Evolutionary conservation across 1,140 invertebrate species (phyloP), one percentile per base, ranked within the genome.

Genomic region (Hermatobates lingyangjiaoensis): DNA sequence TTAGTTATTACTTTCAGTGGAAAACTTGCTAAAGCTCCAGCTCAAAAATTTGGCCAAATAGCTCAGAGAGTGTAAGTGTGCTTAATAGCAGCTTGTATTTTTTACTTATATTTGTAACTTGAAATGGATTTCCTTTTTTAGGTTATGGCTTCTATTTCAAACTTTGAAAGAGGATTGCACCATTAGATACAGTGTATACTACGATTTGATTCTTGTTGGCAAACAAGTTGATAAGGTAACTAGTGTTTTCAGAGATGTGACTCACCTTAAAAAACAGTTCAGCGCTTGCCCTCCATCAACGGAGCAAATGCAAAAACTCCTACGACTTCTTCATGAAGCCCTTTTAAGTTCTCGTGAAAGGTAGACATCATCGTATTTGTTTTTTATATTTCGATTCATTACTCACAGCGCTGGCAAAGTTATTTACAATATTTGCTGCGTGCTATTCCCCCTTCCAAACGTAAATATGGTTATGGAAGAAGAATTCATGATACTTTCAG

Each of bases 271-370:
- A 62, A 76, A 79, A 57, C 88, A 89, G 68, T 87, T 92, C 62
- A 71, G 74, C 1, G 74, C 74, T 54, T 88, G 84, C 66, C 83
- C 83, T 34, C 81, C 90, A 18, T 83, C 84, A 1, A 83, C 81
- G 61, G 87, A 91, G 64, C 90, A 95, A 67, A 81, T 90, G 74
- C 91, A 95, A 64, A 91, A 91, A 61, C 66, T 96, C 1, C 80
- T 93, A 53, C 76, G 92, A 58, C 69, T 89, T 25, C 66, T 96
- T 27, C 90, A 96, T 65, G 83, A 90, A 70, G 87, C 88, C 45
- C 69, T 94, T 10, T 60, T 80, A n/a, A 74, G 72, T 52, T 74
- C 72, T 53, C 80, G 80, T 64, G 75, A 81, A 61, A 77, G 78
- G 73, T 77, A 68, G n/a, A n/a, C n/a, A n/a, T n/a, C n/a, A n/a